Percentiles rank a stretch among this genome's conserved stretches.
Evolutionary conservation across 2,888 invertebrate genomes (phyloP).

Genomic region (Acronicta aceris): DNA sequence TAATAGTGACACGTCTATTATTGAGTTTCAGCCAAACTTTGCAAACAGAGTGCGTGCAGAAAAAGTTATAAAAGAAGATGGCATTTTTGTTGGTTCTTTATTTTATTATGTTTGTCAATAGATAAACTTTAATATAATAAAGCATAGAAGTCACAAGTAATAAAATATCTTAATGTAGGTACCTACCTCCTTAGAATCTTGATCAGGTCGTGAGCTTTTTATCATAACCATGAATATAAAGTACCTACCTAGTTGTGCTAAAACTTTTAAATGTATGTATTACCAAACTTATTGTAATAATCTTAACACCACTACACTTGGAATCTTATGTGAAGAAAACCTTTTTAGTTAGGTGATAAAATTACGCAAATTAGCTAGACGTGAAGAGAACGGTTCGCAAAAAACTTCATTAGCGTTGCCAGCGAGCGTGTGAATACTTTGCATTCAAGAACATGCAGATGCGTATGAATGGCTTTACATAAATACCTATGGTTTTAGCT

Average conservation of each 20-base stretch:
- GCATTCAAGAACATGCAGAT: constrained; percentile 38
- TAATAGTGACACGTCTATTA: constrained; percentile 48
- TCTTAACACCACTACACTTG: constrained; percentile 28
- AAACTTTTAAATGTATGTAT: too few species aligned
- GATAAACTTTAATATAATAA: constrained; percentile 11
- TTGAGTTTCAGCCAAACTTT: constrained; percentile 47
- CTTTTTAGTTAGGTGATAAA: constrained; percentile 59
- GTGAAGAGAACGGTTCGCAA: constrained; percentile 48
- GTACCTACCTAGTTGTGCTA: too few species aligned
- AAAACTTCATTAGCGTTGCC: constrained; percentile 64
- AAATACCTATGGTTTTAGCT: constrained; percentile 36
- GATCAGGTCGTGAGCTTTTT: constrained; percentile 17
- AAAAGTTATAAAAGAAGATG: constrained; percentile 16
- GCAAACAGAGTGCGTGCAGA: constrained; percentile 44
- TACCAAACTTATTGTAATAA: constrained; percentile 52
- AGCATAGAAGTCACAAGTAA: not conserved
- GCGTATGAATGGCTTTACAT: constrained; percentile 39
- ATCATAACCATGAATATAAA: constrained; percentile 41
- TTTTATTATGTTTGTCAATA: constrained; percentile 18
- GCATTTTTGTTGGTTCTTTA: constrained; percentile 24
- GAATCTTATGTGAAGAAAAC: constrained; percentile 40
- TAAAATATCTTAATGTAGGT: constrained; percentile 5
- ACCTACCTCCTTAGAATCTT: constrained; percentile 7
- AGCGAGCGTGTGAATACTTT: constrained; percentile 51
- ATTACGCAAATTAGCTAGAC: constrained; percentile 61